phyloP scores from a whole-genome alignment of 1,140 invertebrate genomes.

The Pachypeltis micranthus region DNA sequence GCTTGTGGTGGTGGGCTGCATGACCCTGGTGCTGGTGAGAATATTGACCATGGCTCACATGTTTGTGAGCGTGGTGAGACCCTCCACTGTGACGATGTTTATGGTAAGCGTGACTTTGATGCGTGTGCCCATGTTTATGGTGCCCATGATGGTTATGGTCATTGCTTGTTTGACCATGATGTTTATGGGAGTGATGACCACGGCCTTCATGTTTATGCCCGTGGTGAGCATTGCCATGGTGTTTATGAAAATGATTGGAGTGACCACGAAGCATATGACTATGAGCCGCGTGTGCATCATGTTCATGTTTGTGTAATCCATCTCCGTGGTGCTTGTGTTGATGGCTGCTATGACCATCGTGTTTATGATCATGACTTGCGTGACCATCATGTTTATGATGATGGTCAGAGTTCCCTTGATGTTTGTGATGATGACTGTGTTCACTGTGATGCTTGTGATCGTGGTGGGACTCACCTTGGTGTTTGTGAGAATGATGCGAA shows the following conservation, averaged over 20 bases:
- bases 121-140: conserved; percentile 20
- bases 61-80: conserved; percentile 4
- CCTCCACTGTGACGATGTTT: not conserved
- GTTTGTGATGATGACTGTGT: conserved; percentile 29
- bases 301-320: not conserved
- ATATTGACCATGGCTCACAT: not conserved
- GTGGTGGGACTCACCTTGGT: conserved; percentile 27
- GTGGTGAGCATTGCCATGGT: conserved; percentile 2
- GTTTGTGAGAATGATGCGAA: conserved; percentile 10
- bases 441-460: conserved; percentile 30
- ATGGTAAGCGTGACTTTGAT: not conserved
- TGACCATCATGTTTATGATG: conserved; percentile 24
- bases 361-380: conserved; percentile 19
- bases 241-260: not conserved
- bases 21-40: conserved; percentile 2
- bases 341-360: conserved; percentile 20
- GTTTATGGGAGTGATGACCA: not conserved
- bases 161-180: conserved; percentile 5
- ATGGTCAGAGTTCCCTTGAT: conserved; percentile 22
- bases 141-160: conserved; percentile 16
- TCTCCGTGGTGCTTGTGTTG: conserved; percentile 17
- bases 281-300: conserved; percentile 2
- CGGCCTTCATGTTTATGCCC: conserved; percentile 9
- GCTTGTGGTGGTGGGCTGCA: not conserved
- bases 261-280: conserved; percentile 8